Evolutionary conservation across 2,797 vertebrate genomes (phyloP), one percentile per base, ranked within the genome.

Genomic region (Taenioides sp.): DNA sequence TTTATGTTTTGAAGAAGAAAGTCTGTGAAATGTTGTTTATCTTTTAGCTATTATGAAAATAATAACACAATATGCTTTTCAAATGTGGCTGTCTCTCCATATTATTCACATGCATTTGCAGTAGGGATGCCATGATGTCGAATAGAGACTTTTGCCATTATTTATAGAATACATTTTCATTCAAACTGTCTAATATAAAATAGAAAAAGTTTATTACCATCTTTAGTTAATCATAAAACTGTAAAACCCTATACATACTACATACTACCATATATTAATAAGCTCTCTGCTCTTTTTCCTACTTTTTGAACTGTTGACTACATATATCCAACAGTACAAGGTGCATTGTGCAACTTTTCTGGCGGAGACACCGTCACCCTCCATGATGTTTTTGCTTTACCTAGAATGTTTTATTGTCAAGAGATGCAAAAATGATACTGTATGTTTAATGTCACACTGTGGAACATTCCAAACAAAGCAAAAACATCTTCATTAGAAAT

Each of bases 1-100:
- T 58, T 52, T 50, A 67, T 59, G 55, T 3, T 17, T 69, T 77
- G 59, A 20, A 59, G 12, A 72, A 55, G 37, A 14, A 16, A 47
- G 4, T 37, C 2, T 17, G 66, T 57, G 40, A 12, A 43, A 43
- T 43, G 2, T 43, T 43, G 40, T 43, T 43, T 14, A 43, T 43
- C 11, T 43, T n/a, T n/a, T n/a, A n/a, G n/a, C n/a, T 43, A 43
- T 43, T 14, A 43, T 43, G 40, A 43, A 47, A 4, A 47, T 47
- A 47, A 16, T 16, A 14, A 16, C 43, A 52, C 17, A 18, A 23
- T 23, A 23, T 23, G 5, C 12, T 7, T 59, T 59, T 59, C 25
- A 59, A 4, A 17, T 59, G 54, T 57, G 23, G 52, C 52, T 58
- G 25, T 59, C 25, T 28, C n/a, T 25, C 23, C 11, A 2, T 58